Evolutionary conservation across 1,140 invertebrate genomes (phyloP).

Genomic region (Drosophila willistoni): DNA sequence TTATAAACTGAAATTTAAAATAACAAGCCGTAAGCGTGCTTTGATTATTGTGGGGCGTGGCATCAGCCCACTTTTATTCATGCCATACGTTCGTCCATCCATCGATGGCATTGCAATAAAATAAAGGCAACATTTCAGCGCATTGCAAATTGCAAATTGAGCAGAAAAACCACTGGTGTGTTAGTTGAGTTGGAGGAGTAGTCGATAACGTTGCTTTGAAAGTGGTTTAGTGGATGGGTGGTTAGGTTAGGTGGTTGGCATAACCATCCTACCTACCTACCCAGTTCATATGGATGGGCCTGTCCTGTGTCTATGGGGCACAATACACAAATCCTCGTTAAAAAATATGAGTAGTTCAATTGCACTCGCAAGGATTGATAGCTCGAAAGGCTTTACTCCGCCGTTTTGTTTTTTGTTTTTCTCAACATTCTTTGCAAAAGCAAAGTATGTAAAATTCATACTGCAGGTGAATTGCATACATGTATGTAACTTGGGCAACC

Average conservation of each 20-base stretch:
- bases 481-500: too few relatives aligned
- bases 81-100: not conserved
- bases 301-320: slow-evolving; percentile 17
- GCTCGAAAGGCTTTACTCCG: not conserved
- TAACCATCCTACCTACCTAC: too few relatives aligned
- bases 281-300: not conserved
- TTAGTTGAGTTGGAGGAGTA: not conserved
- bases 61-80: slow-evolving; percentile 8
- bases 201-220: not conserved
- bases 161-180: slow-evolving; percentile 36
- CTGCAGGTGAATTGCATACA: too few relatives aligned
- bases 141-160: slow-evolving; percentile 60
- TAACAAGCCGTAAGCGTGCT: slow-evolving; percentile 67
- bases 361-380: slow-evolving; percentile 28
- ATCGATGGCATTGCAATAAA: slow-evolving; percentile 21
- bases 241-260: slow-evolving; percentile 11
- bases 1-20: slow-evolving; percentile 72
- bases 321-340: slow-evolving; percentile 47
- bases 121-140: slow-evolving; percentile 47
- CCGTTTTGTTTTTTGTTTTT: not conserved
- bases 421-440: too few relatives aligned
- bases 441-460: too few relatives aligned
- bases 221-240: not conserved
- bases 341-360: slow-evolving; percentile 49
- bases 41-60: slow-evolving; percentile 56